A percentile compares a stretch with the other conserved stretches of the same genome.
These are phyloP conservation scores for Odontothrips loti DNA, from an alignment of 2,888 invertebrate species.

Conservation along the genomic window DNA sequence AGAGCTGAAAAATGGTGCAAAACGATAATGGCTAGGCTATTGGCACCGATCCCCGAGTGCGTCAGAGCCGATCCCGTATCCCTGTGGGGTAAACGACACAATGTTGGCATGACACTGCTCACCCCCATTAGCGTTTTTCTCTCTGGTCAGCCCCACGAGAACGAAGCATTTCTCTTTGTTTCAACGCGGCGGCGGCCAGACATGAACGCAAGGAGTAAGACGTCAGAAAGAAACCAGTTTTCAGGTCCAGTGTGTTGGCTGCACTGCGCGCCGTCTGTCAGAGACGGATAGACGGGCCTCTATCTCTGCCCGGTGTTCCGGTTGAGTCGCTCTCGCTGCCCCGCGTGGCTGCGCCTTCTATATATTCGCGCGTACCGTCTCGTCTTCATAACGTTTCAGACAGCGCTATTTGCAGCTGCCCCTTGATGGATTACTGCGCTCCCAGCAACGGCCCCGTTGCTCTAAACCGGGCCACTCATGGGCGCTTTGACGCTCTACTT, in stretches of 20 bases:
- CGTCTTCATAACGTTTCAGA: not conserved
- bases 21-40: conserved; percentile 4
- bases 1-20: conserved; percentile 11
- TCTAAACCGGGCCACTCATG: not conserved
- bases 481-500: not conserved
- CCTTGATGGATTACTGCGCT: not conserved
- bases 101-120: no score
- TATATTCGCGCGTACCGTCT: not conserved
- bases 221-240: not conserved
- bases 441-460: not conserved
- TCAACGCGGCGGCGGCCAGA: no score
- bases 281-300: conserved; percentile 2
- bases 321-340: not conserved
- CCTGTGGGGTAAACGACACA: no score
- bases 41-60: not conserved
- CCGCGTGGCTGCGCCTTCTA: not conserved
- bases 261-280: not conserved
- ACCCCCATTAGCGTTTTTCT: no score
- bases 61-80: no score
- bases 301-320: not conserved
- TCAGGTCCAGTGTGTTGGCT: not conserved
- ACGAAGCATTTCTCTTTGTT: no score
- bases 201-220: not conserved
- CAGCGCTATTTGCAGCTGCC: not conserved
- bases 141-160: no score